Conservation (phyloP, 1,140 invertebrate genomes). For the Meloidogyne chitwoodi region DNA sequence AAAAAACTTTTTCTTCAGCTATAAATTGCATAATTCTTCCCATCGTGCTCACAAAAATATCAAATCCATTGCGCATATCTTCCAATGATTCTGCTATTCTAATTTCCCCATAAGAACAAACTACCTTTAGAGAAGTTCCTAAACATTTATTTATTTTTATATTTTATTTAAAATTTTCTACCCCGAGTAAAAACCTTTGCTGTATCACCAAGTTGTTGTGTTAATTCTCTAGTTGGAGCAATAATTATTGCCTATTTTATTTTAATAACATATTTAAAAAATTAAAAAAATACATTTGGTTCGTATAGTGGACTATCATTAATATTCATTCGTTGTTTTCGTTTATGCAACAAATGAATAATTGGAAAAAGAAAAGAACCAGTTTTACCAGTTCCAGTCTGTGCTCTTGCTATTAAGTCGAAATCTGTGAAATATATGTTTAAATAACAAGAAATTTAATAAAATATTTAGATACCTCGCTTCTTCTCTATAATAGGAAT, state of each 20-base stretch:
- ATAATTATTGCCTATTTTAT: slow-evolving; percentile 7
- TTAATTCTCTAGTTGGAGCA: slow-evolving; percentile 25
- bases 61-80: slow-evolving; percentile 11
- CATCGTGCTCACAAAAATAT: slow-evolving; percentile 80
- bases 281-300: slow-evolving; percentile 18
- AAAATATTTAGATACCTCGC: background rate
- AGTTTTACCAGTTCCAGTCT: slow-evolving; percentile 75
- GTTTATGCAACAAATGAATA: slow-evolving; percentile 81
- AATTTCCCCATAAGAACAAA: slow-evolving; percentile 28
- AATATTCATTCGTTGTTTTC: slow-evolving; percentile 62
- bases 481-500: slow-evolving; percentile 12
- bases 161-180: background rate
- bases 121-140: slow-evolving; percentile 10
- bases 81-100: slow-evolving; percentile 14
- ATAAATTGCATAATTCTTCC: slow-evolving; percentile 71
- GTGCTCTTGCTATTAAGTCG: slow-evolving; percentile 50
- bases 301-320: background rate
- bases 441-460: background rate
- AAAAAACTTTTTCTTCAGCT: slow-evolving; percentile 26
- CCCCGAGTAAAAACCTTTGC: slow-evolving; percentile 6
- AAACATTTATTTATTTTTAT: background rate
- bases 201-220: slow-evolving; percentile 18
- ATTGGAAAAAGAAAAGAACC: slow-evolving; percentile 93
- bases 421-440: slow-evolving; percentile 12
- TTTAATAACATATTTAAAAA: background rate